Percentiles rank a stretch among this genome's conserved stretches.
Conservation (phyloP, 2,888 invertebrate species). For the Monochamus alternatus region DNA sequence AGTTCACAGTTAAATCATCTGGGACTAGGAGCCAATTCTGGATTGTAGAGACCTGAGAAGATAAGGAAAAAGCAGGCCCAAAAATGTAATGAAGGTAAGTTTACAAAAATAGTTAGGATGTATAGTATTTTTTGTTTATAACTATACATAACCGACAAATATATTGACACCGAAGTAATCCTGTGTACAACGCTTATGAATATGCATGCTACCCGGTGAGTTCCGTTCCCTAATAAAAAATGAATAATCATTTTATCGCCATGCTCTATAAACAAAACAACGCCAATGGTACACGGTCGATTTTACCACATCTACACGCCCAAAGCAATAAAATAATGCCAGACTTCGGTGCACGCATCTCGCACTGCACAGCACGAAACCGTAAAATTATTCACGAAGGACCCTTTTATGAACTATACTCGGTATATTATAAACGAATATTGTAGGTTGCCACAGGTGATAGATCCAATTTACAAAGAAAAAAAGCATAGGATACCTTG, state of each 20-base stretch:
- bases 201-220: slow-evolving; percentile 40
- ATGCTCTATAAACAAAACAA: slow-evolving; percentile 47
- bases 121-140: too few species aligned
- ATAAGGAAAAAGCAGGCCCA: too few species aligned
- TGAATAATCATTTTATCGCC: slow-evolving; percentile 44
- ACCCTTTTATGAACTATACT: slow-evolving; percentile 9
- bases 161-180: too few species aligned
- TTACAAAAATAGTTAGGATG: too few species aligned
- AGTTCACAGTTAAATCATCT: too few species aligned
- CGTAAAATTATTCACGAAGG: slow-evolving; percentile 27
- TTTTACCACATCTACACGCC: slow-evolving; percentile 43
- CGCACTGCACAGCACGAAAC: slow-evolving; percentile 43
- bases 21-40: too few species aligned
- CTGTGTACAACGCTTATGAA: slow-evolving; percentile 41
- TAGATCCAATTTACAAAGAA: too few species aligned
- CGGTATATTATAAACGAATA: background rate
- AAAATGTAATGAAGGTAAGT: too few species aligned
- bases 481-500: too few species aligned
- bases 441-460: background rate
- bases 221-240: slow-evolving; percentile 41
- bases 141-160: too few species aligned
- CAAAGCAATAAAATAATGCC: slow-evolving; percentile 48
- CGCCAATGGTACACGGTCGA: slow-evolving; percentile 39
- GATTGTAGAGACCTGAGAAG: too few species aligned
- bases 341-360: slow-evolving; percentile 46